Conservation (phyloP, 2,797 vertebrate species). For the Argya squamiceps region DNA sequence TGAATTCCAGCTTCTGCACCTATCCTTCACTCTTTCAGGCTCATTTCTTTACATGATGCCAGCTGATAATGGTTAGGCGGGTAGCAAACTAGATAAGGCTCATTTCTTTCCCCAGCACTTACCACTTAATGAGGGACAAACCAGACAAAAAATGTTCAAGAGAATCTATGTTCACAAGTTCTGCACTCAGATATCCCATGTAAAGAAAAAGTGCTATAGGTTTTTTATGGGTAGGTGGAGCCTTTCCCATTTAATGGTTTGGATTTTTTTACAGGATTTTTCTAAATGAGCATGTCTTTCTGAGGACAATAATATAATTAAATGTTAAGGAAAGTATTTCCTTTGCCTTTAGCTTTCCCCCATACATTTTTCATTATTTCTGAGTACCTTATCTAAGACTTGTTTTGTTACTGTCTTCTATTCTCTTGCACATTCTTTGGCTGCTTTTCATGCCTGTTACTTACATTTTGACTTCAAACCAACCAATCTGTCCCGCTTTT, state of each 20-base stretch:
- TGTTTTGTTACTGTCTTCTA: neutral
- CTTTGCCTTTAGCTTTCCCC: neutral
- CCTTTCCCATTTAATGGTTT: neutral
- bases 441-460: neutral
- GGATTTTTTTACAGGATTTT: neutral
- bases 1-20: conserved; percentile 19
- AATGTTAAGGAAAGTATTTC: neutral
- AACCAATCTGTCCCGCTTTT: neutral
- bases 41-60: conserved; percentile 53
- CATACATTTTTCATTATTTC: neutral
- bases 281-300: neutral
- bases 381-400: neutral
- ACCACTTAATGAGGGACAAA: neutral
- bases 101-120: neutral
- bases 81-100: conserved; percentile 42
- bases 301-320: neutral
- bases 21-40: conserved; percentile 49
- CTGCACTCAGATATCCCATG: neutral
- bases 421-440: neutral
- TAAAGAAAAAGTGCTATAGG: neutral
- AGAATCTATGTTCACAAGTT: neutral
- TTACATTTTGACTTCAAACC: conserved; percentile 3
- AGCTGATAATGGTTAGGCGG: conserved; percentile 38
- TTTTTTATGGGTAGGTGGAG: neutral
- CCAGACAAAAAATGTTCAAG: neutral